phyloP scores from a whole-genome alignment of 1,140 invertebrate species.

The Copidosoma floridanum region DNA sequence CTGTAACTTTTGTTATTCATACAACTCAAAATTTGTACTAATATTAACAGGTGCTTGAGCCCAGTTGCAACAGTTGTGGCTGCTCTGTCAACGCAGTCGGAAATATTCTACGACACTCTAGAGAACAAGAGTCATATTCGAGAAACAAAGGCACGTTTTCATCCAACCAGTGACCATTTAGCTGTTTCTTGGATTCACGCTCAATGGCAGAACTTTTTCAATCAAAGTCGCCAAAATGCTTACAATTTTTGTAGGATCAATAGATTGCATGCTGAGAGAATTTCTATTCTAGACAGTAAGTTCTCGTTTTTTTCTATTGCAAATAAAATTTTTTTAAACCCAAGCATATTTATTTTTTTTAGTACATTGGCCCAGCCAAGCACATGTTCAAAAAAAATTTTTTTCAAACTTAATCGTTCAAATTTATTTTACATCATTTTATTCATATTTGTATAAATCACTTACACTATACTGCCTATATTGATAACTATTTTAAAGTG shows the following conservation, averaged over 20 bases:
- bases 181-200: slow-evolving; percentile 55
- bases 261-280: slow-evolving; percentile 48
- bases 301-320: no score
- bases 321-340: no score
- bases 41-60: slow-evolving; percentile 47
- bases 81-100: slow-evolving; percentile 37
- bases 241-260: slow-evolving; percentile 47
- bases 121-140: slow-evolving; percentile 45
- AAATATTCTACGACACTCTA: slow-evolving; percentile 41
- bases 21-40: neutral
- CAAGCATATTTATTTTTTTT: no score
- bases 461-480: no score
- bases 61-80: slow-evolving; percentile 48
- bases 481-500: no score
- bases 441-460: no score
- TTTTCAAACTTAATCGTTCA: no score
- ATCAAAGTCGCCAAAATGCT: slow-evolving; percentile 29
- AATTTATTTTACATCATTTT: no score
- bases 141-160: slow-evolving; percentile 53
- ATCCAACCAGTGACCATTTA: slow-evolving; percentile 59
- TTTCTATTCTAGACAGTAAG: slow-evolving; percentile 52
- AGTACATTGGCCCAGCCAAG: no score
- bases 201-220: slow-evolving; percentile 45
- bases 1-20: no score
- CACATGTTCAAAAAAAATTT: no score